Evolutionary conservation across 2,113 vertebrate genomes (phyloP).

Genomic region (Ursus arctos): DNA sequence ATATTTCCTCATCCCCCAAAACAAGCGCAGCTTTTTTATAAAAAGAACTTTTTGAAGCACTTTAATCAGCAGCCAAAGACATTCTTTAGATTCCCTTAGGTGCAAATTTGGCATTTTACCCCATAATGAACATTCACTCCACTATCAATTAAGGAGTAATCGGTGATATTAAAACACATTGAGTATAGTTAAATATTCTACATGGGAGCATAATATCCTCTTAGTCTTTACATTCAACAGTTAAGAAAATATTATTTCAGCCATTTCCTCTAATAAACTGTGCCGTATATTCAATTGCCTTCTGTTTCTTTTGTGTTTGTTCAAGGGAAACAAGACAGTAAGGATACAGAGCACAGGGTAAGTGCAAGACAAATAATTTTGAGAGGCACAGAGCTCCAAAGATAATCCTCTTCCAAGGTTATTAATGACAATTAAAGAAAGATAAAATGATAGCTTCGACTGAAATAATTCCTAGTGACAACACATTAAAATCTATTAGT

Average conservation of each 20-base stretch:
- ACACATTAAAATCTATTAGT: neutral
- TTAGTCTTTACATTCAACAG: constrained; percentile 10
- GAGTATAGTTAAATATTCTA: neutral
- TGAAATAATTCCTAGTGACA: neutral
- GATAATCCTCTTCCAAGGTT: neutral
- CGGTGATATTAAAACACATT: neutral
- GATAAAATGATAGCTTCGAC: neutral
- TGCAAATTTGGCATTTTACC: neutral
- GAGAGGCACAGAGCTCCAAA: neutral
- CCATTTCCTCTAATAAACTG: neutral
- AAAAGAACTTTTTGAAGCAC: neutral
- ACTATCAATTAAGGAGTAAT: neutral
- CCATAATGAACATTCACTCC: neutral
- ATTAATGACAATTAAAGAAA: constrained; percentile 7
- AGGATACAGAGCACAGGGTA: neutral
- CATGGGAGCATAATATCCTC: neutral
- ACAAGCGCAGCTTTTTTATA: neutral
- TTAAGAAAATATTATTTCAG: constrained; percentile 4
- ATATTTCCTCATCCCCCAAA: neutral
- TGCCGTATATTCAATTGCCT: neutral
- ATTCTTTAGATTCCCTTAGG: neutral
- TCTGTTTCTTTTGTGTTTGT: neutral
- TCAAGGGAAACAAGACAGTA: neutral
- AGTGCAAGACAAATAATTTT: neutral
- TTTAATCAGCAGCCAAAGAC: neutral